These are phyloP conservation scores for Montipora capitata DNA, from an alignment of 92 coral and sea anemone species.

Conservation along the genomic window DNA sequence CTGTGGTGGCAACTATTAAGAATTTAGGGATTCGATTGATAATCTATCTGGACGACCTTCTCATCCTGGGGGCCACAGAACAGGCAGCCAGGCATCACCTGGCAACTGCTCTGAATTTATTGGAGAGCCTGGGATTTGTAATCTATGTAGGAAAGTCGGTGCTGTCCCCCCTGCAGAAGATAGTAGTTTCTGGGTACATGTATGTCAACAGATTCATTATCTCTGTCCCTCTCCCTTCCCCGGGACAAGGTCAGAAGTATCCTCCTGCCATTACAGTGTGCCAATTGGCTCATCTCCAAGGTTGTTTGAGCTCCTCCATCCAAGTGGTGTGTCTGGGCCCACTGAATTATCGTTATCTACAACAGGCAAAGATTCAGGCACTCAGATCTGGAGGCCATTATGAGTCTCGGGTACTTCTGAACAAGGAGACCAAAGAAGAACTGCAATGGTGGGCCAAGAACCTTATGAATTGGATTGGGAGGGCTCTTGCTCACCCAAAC, in stretches of 20 bases:
- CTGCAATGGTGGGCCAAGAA: conserved; percentile 58
- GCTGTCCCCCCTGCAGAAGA: conserved; percentile 13
- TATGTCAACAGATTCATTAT: conserved; percentile 5
- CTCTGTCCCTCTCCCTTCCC: conserved; percentile 48
- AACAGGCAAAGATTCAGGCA: conserved; percentile 44
- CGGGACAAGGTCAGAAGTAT: conserved; percentile 45
- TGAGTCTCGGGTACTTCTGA: conserved; percentile 30
- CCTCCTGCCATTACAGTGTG: conserved; percentile 30
- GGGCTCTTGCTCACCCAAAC: conserved; percentile 28
- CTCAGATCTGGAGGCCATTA: conserved; percentile 23
- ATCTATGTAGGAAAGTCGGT: conserved; percentile 51
- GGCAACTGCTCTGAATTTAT: conserved; percentile 3
- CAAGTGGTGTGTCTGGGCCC: conserved; percentile 55
- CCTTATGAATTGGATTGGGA: conserved; percentile 65
- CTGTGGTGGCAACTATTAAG: conserved; percentile 28
- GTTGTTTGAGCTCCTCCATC: conserved; percentile 42
- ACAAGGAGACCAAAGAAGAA: conserved; percentile 44
- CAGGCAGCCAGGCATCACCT: conserved; percentile 18
- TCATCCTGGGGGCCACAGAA: conserved; percentile 29
- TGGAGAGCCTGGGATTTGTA: conserved; percentile 53
- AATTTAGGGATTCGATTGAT: too few species aligned
- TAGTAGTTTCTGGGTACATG: conserved; percentile 37
- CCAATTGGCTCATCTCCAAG: conserved; percentile 25
- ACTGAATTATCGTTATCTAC: conserved; percentile 42
- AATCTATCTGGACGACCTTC: not conserved